Base-by-base conservation (phyloP, 1,140 invertebrate species). In the Sipha flava region DNA sequence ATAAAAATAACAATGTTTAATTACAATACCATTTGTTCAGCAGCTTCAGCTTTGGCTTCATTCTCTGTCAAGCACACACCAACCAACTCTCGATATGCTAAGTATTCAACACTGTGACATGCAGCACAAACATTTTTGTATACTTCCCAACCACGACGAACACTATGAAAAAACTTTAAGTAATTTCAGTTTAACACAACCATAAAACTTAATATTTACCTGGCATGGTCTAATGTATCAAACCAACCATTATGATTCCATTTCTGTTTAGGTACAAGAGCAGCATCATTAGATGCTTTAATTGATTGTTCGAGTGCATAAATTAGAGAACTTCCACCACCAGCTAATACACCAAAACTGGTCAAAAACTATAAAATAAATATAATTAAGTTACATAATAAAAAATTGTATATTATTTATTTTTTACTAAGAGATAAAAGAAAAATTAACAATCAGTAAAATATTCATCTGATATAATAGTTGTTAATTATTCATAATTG, bases 41-140 rank as follows among this genome's bases (percentile, higher is more conserved):
- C 95, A 21, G 97, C 97, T 85, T 98, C 91, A 26, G 91, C 91
- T 87, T 98, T 98, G 23, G 95, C 97, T 87, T 99, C 95, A 0
- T 90, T 93, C 87, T 98, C 96, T 40, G 95, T 97, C 85, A 98
- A 94, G 80, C 91, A 91, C 1, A 95, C 94, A 82, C 92, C 91
- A 62, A 99, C 89, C 84, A 99, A 90, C 85, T 99, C 93, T 84
- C 97, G 93, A 87, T 95, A 99, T 59, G 92, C 91, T 80, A 99
- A 88, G 86, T 92, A 98, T 84, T 93, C 88, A 89, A 99, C 88
- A 83, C 96, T 98, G 87, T 99, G 98, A 85, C 98, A 99, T 3
- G 98, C 97, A 66, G 97, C 92, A 88, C 98, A 99, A 34, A 99
- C 98, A 87, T 99, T 95, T 87, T 99, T 99, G 87, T 99, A 99